phyloP scores from a whole-genome alignment of 2,797 vertebrate species.

The Gallinago solitaria region DNA sequence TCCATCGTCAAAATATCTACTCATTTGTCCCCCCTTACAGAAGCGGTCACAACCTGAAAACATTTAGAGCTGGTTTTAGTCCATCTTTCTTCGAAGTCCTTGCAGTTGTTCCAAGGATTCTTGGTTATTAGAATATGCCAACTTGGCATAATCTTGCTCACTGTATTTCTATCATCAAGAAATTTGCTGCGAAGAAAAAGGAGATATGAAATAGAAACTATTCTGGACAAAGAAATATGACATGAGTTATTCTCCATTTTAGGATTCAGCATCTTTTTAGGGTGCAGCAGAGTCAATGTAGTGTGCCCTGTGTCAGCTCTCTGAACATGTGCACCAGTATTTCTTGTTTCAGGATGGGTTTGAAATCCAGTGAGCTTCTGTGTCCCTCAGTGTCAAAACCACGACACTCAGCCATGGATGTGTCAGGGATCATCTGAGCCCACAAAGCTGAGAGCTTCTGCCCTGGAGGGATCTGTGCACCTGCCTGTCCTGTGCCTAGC shows the following conservation, averaged over 20 bases:
- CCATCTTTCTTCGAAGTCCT: conserved; percentile 16
- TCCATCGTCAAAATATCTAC: background rate
- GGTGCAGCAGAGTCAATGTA: background rate
- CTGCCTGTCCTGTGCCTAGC: background rate
- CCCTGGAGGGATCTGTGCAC: background rate
- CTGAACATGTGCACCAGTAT: background rate
- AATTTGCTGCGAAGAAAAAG: background rate
- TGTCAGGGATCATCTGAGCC: background rate
- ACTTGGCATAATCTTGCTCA: background rate
- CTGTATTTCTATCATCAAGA: conserved; percentile 24
- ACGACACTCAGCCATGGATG: background rate
- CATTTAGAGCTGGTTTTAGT: background rate
- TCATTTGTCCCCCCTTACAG: background rate
- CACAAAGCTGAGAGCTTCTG: background rate
- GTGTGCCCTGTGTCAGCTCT: background rate
- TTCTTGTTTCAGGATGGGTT: background rate
- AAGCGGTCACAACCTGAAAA: background rate
- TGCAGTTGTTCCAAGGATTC: conserved; percentile 24
- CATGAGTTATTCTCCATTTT: background rate
- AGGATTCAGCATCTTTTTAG: conserved; percentile 7
- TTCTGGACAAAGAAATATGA: background rate
- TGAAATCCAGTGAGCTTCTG: background rate
- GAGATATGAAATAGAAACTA: conserved; percentile 18
- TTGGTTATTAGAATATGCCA: conserved; percentile 2
- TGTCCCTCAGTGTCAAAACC: background rate